Base-by-base conservation (phyloP, 2,113 vertebrate species). In the Podarcis cretensis region DNA sequence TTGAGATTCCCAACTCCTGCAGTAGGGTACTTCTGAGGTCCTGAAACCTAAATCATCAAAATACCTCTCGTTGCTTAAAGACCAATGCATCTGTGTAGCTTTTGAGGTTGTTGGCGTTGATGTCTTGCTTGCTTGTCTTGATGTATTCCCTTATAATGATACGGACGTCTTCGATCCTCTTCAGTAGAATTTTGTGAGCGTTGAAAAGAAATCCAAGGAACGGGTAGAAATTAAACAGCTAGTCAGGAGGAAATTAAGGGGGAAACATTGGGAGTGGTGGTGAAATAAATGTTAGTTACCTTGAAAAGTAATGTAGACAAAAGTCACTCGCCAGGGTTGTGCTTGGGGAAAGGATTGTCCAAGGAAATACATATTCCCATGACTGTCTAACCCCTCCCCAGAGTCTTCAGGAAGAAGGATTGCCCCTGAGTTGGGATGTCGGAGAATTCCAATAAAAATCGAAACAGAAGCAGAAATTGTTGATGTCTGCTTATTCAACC, bases 171-270 rank as follows among this genome's bases (percentile, higher is more conserved):
- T 96, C 96, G 1, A 97, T 95, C 93, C 97, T 97, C n/a, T 59
- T 73, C 30, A 97, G 94, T 89, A 97, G 94, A 0, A 96, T 97
- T 93, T 92, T 96, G 92, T 97, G 97, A 40, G 95, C 90, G 92
- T 93, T 95, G 75, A 97, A 95, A 35, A 97, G 92, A 86, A 96
- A 93, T 83, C 97, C 96, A 1, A 97, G 96, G 94, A 96, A 81
- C 0, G 97, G 97, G 93, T 94, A 97, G 91, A 95, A 91, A 90
- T 97, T 97, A 92, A 96, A 97, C n/a, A 97, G 93, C 97, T 97
- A 65, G 14, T 1, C 6, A 83, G 84, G 80, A 90, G 85, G 83
- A 79, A 1, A 90, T 81, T 81, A 14, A 6, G 25, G 10, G 63
- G 23, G 10, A n/a, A 4, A 20, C 0, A 3, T 6, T 40, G 75